Evolutionary conservation across 2,888 invertebrate genomes (phyloP).

Genomic region (Crioceris asparagi): DNA sequence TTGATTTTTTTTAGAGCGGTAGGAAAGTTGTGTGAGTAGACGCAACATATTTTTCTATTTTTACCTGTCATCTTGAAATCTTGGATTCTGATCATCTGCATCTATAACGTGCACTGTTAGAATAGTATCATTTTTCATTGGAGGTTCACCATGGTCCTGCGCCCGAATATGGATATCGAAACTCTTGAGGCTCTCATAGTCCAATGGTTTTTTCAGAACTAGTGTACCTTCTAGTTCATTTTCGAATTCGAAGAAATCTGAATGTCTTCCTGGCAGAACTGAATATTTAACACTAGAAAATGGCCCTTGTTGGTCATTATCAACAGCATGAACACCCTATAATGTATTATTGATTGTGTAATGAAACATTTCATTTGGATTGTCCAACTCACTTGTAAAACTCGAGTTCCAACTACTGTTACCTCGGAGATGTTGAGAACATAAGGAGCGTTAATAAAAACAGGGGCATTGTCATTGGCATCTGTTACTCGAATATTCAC

Average conservation of each 20-base stretch:
- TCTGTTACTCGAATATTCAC: slow-evolving; percentile 80
- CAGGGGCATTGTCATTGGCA: slow-evolving; percentile 83
- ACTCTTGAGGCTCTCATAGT: slow-evolving; percentile 69
- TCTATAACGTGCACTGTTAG: slow-evolving; percentile 72
- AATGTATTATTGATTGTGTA: background rate
- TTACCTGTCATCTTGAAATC: slow-evolving; percentile 59
- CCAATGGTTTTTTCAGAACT: slow-evolving; percentile 66
- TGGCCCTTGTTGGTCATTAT: slow-evolving; percentile 80
- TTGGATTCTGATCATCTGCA: slow-evolving; percentile 87
- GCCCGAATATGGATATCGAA: slow-evolving; percentile 67
- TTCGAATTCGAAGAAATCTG: slow-evolving; percentile 72
- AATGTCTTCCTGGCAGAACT: slow-evolving; percentile 66
- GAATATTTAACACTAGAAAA: slow-evolving; percentile 76
- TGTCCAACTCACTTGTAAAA: slow-evolving; percentile 47
- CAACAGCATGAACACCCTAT: slow-evolving; percentile 59
- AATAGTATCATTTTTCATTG: slow-evolving; percentile 62
- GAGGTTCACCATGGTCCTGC: slow-evolving; percentile 73
- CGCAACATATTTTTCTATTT: background rate
- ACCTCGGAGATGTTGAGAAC: slow-evolving; percentile 76
- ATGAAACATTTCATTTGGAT: slow-evolving; percentile 42
- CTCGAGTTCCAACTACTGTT: slow-evolving; percentile 55
- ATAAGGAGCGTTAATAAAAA: slow-evolving; percentile 73
- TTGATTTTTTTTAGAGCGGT: no score
- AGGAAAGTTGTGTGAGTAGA: no score
- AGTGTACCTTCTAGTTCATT: slow-evolving; percentile 79